Evolutionary conservation across 37 sponge, comb jelly and placozoan species (phyloP).

Genomic region (Cladorhizidae sp.): DNA sequence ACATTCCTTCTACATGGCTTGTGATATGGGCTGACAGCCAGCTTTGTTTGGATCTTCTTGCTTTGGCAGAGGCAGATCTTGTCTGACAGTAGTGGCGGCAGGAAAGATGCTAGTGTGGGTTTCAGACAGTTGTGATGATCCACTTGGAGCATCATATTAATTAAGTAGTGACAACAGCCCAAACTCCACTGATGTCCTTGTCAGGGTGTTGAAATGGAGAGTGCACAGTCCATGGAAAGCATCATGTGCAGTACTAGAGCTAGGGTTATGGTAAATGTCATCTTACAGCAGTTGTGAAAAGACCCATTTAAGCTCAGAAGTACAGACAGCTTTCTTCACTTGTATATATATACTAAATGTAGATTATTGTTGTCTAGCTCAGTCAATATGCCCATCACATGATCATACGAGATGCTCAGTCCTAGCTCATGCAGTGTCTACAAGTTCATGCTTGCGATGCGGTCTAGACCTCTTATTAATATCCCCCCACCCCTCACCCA

Average conservation of each 20-base stretch:
- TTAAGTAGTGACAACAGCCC: background rate
- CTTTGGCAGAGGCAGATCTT: background rate
- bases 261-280: slow-evolving; percentile 37
- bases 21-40: background rate
- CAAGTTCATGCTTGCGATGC: slow-evolving; percentile 35
- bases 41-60: too few species aligned
- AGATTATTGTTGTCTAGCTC: slow-evolving; percentile 32
- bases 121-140: background rate
- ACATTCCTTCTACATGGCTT: slow-evolving; percentile 12
- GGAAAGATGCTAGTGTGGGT: slow-evolving; percentile 30
- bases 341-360: slow-evolving; percentile 6
- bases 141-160: background rate
- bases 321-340: too few species aligned
- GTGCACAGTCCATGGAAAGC: slow-evolving; percentile 39
- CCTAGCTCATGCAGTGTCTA: slow-evolving; percentile 33
- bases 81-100: background rate
- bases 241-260: slow-evolving; percentile 19
- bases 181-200: background rate
- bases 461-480: too few species aligned
- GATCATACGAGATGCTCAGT: slow-evolving; percentile 42
- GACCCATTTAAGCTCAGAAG: too few species aligned
- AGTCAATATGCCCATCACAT: slow-evolving; percentile 27
- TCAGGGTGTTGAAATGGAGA: slow-evolving; percentile 16
- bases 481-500: too few species aligned
- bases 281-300: too few species aligned